phyloP scores from a whole-genome alignment of 2,797 vertebrate genomes.

The Acrocephalus scirpaceus region DNA sequence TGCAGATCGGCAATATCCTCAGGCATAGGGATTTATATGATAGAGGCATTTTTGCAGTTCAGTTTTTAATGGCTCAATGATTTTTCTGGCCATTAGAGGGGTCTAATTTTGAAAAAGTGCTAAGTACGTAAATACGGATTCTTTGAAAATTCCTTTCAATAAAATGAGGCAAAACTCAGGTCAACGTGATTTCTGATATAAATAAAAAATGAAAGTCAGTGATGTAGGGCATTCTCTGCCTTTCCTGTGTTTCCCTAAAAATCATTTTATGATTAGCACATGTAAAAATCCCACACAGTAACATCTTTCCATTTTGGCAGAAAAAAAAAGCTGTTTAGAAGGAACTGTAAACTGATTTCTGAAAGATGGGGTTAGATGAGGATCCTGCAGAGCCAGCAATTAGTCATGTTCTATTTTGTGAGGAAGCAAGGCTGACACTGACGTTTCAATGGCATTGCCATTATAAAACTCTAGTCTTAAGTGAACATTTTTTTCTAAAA shows the following conservation, averaged over 20 bases:
- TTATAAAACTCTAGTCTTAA: background rate
- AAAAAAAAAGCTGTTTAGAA: background rate
- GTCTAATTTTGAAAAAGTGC: background rate
- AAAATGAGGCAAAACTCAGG: background rate
- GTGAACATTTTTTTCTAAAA: background rate
- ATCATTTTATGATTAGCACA: background rate
- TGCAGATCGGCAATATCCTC: background rate
- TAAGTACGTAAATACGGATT: background rate
- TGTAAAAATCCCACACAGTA: background rate
- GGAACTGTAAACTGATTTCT: background rate
- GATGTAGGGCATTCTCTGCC: background rate
- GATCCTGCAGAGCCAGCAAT: background rate
- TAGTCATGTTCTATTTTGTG: background rate
- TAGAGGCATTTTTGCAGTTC: background rate
- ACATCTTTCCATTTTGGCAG: background rate
- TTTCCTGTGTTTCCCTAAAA: background rate
- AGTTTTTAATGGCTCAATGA: background rate
- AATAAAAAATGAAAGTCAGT: background rate
- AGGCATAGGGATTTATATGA: background rate
- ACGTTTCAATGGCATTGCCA: background rate
- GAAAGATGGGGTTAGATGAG: background rate
- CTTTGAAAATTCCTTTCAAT: conserved; percentile 11
- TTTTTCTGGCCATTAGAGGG: background rate
- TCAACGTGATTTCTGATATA: background rate
- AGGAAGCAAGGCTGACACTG: background rate